phyloP scores from a whole-genome alignment of 2,113 vertebrate genomes.

The Cyrtonyx montezumae region DNA sequence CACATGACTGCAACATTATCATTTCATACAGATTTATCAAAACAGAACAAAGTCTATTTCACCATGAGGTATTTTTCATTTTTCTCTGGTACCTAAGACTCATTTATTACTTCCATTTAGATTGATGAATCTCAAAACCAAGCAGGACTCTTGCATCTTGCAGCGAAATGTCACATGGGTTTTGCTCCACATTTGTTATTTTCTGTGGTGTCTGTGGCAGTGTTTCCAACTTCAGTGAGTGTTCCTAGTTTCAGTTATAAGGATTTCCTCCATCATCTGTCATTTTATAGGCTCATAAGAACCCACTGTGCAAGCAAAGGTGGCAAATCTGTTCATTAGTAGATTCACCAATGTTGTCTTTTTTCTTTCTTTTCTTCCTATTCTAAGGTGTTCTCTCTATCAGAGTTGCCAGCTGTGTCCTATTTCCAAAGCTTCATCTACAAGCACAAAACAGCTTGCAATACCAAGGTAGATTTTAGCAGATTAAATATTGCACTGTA shows the following conservation, averaged over 20 bases:
- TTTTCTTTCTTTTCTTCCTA: neutral
- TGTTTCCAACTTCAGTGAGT: neutral
- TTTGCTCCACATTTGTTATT: neutral
- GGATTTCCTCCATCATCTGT: neutral
- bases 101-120: neutral
- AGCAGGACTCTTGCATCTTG: neutral
- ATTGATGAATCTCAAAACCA: neutral
- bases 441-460: constrained; percentile 44
- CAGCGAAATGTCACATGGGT: neutral
- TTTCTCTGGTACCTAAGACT: neutral
- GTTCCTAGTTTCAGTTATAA: neutral
- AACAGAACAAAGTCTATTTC: neutral
- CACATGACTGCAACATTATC: neutral
- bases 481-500: constrained; percentile 63
- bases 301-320: neutral
- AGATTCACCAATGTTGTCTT: neutral
- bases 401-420: constrained; percentile 58
- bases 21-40: neutral
- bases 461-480: constrained; percentile 61
- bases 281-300: constrained; percentile 16
- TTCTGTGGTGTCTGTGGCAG: neutral
- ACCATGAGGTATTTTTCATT: neutral
- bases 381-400: neutral
- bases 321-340: constrained; percentile 30
- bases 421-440: constrained; percentile 58